Evolutionary conservation across 2,113 vertebrate genomes (phyloP).

Genomic region (Rhinoptilus africanus): DNA sequence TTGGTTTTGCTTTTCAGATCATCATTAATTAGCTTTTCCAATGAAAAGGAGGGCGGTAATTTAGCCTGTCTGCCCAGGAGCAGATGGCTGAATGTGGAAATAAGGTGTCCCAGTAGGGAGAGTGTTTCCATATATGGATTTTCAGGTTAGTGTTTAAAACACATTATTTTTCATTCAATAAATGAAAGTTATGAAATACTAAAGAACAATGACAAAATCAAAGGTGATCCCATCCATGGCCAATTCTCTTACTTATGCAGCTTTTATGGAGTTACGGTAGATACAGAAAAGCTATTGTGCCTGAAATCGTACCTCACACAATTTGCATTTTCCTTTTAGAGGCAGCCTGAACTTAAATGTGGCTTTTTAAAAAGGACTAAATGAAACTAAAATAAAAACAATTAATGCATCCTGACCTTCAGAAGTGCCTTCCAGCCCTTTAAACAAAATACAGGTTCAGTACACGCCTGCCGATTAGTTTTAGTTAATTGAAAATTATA

Average conservation of each 20-base stretch:
- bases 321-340: slow-evolving; percentile 36
- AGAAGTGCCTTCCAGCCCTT: slow-evolving; percentile 79
- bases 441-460: slow-evolving; percentile 82
- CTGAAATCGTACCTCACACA: slow-evolving; percentile 25
- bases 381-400: slow-evolving; percentile 68
- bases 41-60: neutral
- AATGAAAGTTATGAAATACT: neutral
- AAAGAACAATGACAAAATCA: neutral
- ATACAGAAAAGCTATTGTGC: slow-evolving; percentile 3
- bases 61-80: slow-evolving; percentile 18
- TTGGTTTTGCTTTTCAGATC: neutral
- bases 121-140: neutral
- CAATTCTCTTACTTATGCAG: neutral
- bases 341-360: slow-evolving; percentile 22
- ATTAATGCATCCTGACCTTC: slow-evolving; percentile 73
- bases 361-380: slow-evolving; percentile 30
- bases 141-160: neutral
- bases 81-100: slow-evolving; percentile 21
- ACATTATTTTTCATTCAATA: neutral
- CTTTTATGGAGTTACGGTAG: neutral
- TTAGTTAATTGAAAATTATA: slow-evolving; percentile 90
- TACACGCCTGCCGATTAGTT: slow-evolving; percentile 78
- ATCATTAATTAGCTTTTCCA: slow-evolving; percentile 9
- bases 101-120: slow-evolving; percentile 4
- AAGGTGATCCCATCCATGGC: neutral